These are phyloP conservation scores for Terrapene triunguis DNA, from an alignment of 2,113 vertebrate species.

Conservation along the genomic window DNA sequence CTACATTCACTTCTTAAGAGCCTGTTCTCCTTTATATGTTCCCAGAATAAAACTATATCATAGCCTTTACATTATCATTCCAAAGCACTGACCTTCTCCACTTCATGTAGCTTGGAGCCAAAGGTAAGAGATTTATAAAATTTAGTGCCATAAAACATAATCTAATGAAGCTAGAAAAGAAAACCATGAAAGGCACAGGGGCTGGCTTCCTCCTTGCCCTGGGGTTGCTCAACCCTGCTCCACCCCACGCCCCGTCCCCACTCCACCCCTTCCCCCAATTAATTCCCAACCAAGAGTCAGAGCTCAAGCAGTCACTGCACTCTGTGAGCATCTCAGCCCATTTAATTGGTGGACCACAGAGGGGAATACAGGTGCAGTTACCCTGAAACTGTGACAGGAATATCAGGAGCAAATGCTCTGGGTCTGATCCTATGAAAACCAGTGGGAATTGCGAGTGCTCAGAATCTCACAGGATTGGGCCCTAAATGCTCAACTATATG, in stretches of 20 bases:
- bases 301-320: no score
- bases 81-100: neutral
- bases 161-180: neutral
- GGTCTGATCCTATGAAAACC: no score
- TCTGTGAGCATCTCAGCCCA: no score
- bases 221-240: no score
- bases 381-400: no score
- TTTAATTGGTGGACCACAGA: neutral
- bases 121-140: neutral
- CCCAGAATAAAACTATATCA: neutral
- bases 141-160: neutral
- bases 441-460: no score
- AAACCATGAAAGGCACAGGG: neutral
- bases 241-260: no score
- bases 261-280: no score
- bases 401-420: no score
- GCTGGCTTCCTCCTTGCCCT: no score
- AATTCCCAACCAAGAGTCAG: no score
- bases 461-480: neutral
- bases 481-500: rapidly evolving
- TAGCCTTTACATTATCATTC: neutral
- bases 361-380: no score
- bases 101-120: neutral
- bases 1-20: neutral
- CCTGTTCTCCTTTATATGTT: neutral